Evolutionary conservation across 2,888 invertebrate genomes (phyloP).

Genomic region (Acholoe squamosa): DNA sequence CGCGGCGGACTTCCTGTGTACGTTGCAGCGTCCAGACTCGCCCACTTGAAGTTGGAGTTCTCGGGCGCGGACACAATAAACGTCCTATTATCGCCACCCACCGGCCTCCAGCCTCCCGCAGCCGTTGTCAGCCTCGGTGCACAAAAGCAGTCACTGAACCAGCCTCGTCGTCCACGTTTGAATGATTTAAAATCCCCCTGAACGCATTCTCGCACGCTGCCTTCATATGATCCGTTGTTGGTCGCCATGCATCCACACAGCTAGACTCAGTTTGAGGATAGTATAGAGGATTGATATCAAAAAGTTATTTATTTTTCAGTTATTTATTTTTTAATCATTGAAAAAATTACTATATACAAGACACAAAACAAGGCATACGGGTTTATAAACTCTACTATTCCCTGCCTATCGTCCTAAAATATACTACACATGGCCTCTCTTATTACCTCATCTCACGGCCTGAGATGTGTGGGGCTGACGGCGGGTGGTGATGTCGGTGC

Average conservation of each 20-base stretch:
- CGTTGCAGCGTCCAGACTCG: background rate
- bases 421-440: too few species aligned
- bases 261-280: too few species aligned
- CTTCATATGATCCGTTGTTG: too few species aligned
- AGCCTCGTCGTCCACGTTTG: background rate
- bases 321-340: too few species aligned
- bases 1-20: conserved; percentile 28
- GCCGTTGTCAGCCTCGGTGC: background rate
- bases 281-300: too few species aligned
- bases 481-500: background rate
- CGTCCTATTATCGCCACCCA: conserved; percentile 43
- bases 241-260: too few species aligned
- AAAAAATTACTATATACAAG: too few species aligned
- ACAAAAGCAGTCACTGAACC: background rate
- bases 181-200: background rate
- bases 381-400: too few species aligned
- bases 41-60: conserved; percentile 47
- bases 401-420: too few species aligned
- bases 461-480: background rate
- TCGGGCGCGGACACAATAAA: conserved; percentile 35
- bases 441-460: background rate
- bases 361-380: too few species aligned
- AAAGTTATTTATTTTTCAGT: too few species aligned
- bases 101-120: background rate
- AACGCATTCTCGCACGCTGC: too few species aligned